Evolutionary conservation across 2,113 vertebrate species (phyloP), one percentile per base, ranked within the genome.

Genomic region (Panthera leo): DNA sequence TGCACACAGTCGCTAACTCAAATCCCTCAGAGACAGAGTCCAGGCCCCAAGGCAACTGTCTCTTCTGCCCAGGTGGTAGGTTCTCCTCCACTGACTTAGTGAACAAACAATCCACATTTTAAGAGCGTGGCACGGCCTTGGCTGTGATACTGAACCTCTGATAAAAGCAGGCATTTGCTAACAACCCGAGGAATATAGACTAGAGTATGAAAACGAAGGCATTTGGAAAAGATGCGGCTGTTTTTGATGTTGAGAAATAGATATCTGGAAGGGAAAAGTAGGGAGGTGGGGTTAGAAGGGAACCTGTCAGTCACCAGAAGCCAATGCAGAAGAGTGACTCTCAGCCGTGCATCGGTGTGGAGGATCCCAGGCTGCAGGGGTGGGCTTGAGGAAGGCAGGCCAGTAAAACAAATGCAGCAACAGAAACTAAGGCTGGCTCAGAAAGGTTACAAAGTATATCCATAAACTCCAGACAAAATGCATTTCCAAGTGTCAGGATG

Each of bases 171-270:
- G 58, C n/a, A 67, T 42, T 95, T 97, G 21, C 23, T 96, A 87
- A 3, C 5, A 55, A 82, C 29, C 71, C 79, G 7, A 91, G 55
- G 78, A 93, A 93, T 45, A 5, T 31, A 78, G 73, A 89, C 42
- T 76, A 84, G 16, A 3, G 82, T 96, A 95, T 89, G 82, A 82
- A 94, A 85, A 93, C 70, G 6, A 96, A 90, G 88, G 23, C 73
- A 92, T 67, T 42, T 89, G 86, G 1, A 10, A 88, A 34, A 75
- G 48, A 16, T 2, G 48, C 55, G 83, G 29, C 63, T 25, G 51
- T 68, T 61, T 92, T 90, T 65, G 89, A 2, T 92, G 67, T 42
- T 86, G 68, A 97, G 89, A 97, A 97, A 55, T 31, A 80, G 7
- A 11, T 31, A 75, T 1, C 2, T 90, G 71, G 3, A 53, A 89